Percentiles rank a stretch among this genome's conserved stretches.
Conservation (phyloP, 2,797 vertebrate species). For the Tiaroga cobitis region DNA sequence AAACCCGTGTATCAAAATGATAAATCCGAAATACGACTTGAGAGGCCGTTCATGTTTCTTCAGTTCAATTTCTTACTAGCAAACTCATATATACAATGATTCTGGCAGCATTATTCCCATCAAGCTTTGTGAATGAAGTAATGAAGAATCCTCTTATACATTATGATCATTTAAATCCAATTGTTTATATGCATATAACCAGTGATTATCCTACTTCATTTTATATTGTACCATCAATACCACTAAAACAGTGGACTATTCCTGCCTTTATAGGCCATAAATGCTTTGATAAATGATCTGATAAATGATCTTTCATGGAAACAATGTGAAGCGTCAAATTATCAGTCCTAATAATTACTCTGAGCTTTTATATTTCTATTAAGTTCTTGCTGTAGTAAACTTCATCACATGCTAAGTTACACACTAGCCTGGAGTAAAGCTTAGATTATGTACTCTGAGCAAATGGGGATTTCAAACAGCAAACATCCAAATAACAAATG, state of each 20-base stretch:
- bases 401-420: not conserved
- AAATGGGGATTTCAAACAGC: conserved; percentile 10
- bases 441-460: conserved; percentile 5
- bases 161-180: not conserved
- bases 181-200: not conserved
- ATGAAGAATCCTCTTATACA: not conserved
- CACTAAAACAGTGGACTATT: not conserved
- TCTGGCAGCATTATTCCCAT: not conserved
- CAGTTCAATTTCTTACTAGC: not conserved
- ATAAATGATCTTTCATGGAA: not conserved
- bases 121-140: not conserved
- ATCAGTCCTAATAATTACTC: not conserved
- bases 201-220: not conserved
- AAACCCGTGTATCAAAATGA: not conserved
- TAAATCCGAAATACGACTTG: not conserved
- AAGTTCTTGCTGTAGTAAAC: not conserved
- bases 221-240: not conserved
- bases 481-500: conserved; percentile 23
- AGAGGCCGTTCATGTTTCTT: not conserved
- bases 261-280: not conserved
- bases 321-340: not conserved
- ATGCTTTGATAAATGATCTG: not conserved
- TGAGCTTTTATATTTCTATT: not conserved
- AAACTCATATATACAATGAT: not conserved
- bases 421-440: not conserved